A percentile compares a stretch with the other conserved stretches of the same genome.
Evolutionary conservation across 2,888 invertebrate genomes (phyloP).

Genomic region (Agriotes lineatus): DNA sequence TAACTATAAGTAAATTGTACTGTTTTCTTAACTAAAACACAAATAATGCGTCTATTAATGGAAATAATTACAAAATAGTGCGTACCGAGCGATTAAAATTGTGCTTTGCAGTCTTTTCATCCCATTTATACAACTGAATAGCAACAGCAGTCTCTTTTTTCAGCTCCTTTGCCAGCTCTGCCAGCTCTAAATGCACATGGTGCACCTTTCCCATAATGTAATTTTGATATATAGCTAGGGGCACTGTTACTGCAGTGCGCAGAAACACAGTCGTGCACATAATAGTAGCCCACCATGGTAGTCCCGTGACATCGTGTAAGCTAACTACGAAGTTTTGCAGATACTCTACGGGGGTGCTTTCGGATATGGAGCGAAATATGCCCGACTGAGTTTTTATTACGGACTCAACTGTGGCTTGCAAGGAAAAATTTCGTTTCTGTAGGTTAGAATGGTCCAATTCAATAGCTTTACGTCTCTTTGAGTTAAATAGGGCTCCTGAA

Average conservation of each 20-base stretch:
- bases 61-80: not conserved
- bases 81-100: constrained; percentile 77
- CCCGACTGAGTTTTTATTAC: constrained; percentile 59
- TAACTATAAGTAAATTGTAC: constrained; percentile 78
- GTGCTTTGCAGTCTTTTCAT: constrained; percentile 74
- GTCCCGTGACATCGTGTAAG: constrained; percentile 78
- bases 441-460: not conserved
- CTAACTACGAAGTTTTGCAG: constrained; percentile 76
- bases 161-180: constrained; percentile 77
- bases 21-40: constrained; percentile 75
- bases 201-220: constrained; percentile 82
- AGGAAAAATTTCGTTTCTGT: constrained; percentile 55
- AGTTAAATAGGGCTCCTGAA: not conserved
- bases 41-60: not conserved
- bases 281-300: constrained; percentile 91
- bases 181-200: constrained; percentile 79
- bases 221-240: constrained; percentile 82
- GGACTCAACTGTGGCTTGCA: constrained; percentile 65
- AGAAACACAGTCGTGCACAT: constrained; percentile 78
- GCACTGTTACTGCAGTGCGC: constrained; percentile 79
- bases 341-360: constrained; percentile 76
- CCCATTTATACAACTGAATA: constrained; percentile 76
- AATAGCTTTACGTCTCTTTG: not conserved
- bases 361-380: constrained; percentile 72
- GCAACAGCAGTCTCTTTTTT: constrained; percentile 80